Conservation (phyloP, 2,113 vertebrate species). For the Orientallactaga bullata region DNA sequence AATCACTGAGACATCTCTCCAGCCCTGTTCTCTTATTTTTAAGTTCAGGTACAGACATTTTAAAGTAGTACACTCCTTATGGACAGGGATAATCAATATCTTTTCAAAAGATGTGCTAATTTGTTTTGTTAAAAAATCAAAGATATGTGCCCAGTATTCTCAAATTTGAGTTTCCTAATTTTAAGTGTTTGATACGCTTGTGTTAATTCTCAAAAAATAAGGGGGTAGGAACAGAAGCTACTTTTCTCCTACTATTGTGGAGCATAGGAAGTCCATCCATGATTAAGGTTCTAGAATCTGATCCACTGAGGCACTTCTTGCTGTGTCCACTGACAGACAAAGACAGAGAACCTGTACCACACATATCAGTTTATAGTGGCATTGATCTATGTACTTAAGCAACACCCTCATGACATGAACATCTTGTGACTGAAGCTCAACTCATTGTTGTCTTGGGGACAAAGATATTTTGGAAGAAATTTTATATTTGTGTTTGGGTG, state of each 20-base stretch:
- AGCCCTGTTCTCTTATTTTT: neutral
- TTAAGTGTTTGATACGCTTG: neutral
- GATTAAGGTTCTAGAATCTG: neutral
- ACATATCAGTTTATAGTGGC: neutral
- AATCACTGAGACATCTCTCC: no score
- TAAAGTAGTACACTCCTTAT: neutral
- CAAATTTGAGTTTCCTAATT: neutral
- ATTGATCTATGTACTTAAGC: neutral
- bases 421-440: neutral
- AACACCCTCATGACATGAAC: neutral
- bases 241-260: neutral
- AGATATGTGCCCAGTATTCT: neutral
- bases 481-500: neutral
- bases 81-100: neutral
- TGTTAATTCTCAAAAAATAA: neutral
- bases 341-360: accelerated
- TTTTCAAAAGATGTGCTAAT: conserved; percentile 4
- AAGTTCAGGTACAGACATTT: neutral
- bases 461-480: neutral
- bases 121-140: neutral
- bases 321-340: neutral
- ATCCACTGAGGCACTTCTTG: neutral
- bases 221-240: no score
- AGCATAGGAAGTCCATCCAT: neutral
- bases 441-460: neutral